Evolutionary conservation across 2,113 vertebrate genomes (phyloP).

Genomic region (Girardinichthys multiradiatus): DNA sequence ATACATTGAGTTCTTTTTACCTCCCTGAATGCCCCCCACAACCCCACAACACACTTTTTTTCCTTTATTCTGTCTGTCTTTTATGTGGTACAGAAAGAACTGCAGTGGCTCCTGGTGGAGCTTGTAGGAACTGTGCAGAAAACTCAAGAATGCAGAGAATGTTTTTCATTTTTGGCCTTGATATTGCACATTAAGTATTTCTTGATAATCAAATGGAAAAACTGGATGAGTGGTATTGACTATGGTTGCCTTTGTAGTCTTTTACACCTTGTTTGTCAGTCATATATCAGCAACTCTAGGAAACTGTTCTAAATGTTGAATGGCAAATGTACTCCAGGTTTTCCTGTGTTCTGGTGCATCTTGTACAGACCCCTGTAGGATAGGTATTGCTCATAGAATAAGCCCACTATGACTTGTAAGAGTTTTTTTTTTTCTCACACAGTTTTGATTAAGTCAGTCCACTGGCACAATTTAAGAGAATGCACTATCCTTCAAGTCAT

Average conservation of each 20-base stretch:
- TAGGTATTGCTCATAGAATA: conserved; percentile 37
- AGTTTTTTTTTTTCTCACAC: conserved; percentile 1
- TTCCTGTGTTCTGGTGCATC: conserved; percentile 10
- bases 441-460: conserved; percentile 42
- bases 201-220: conserved; percentile 28
- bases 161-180: conserved; percentile 60
- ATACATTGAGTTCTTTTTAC: conserved; percentile 67
- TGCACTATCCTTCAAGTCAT: conserved; percentile 14
- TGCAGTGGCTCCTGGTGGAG: conserved; percentile 73
- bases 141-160: conserved; percentile 12
- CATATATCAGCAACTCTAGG: conserved; percentile 16
- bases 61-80: conserved; percentile 8
- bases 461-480: conserved; percentile 28
- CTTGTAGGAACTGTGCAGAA: conserved; percentile 30
- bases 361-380: conserved; percentile 7
- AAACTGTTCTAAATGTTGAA: conserved; percentile 10
- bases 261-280: conserved; percentile 33
- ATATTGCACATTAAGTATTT: conserved; percentile 22
- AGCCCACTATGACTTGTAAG: not conserved
- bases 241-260: conserved; percentile 30
- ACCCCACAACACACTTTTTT: not conserved
- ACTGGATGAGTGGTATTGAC: conserved; percentile 2
- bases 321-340: not conserved
- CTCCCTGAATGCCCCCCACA: conserved; percentile 34
- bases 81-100: conserved; percentile 28